Conservation (phyloP, 2,888 invertebrate species). For the Operophtera brumata region DNA sequence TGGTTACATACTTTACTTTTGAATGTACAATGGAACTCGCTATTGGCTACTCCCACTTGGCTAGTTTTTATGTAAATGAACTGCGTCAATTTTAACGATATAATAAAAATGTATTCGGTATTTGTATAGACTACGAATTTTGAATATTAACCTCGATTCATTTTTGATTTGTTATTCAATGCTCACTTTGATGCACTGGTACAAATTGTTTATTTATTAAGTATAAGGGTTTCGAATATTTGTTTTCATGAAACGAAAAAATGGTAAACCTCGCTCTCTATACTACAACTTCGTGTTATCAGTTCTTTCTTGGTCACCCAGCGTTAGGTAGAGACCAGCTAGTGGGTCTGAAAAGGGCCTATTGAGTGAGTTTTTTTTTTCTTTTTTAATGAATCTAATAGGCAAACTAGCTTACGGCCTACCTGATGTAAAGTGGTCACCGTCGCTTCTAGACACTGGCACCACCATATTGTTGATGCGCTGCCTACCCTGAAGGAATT, state of each 20-base stretch:
- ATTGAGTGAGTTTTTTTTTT: too few species aligned
- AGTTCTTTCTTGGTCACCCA: too few species aligned
- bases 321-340: neutral
- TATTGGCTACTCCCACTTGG: neutral
- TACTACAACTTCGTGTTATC: too few species aligned
- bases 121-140: constrained; percentile 15
- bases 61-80: constrained; percentile 16
- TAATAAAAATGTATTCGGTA: constrained; percentile 19
- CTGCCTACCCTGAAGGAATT: too few species aligned
- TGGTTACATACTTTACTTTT: too few species aligned
- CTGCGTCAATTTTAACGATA: constrained; percentile 17
- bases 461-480: too few species aligned
- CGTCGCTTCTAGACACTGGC: too few species aligned
- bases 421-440: too few species aligned
- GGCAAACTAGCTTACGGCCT: too few species aligned
- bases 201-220: neutral
- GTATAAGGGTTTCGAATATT: neutral
- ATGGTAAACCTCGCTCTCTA: too few species aligned
- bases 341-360: neutral
- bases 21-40: neutral
- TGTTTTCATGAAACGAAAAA: neutral
- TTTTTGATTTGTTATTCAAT: constrained; percentile 11
- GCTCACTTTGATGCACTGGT: constrained; percentile 1
- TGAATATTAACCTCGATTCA: constrained; percentile 11
- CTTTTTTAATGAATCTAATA: too few species aligned